Percentiles rank a stretch among this genome's conserved stretches.
These are phyloP conservation scores for Empidonax alnorum DNA, from an alignment of 2,113 vertebrate species.

Conservation along the genomic window DNA sequence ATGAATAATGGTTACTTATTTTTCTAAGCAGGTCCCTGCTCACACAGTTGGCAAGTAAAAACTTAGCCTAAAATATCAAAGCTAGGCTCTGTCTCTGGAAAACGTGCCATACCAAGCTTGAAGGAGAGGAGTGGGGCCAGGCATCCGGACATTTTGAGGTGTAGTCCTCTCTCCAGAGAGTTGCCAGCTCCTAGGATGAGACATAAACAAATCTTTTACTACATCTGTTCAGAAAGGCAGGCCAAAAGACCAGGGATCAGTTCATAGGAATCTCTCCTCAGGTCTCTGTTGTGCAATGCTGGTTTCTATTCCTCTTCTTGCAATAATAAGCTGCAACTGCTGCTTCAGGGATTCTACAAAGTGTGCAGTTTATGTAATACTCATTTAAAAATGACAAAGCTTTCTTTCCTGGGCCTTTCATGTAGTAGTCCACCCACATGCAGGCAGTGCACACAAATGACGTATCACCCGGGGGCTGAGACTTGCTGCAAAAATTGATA, in stretches of 20 bases:
- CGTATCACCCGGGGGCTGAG: slow-evolving; percentile 31
- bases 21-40: not conserved
- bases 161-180: not conserved
- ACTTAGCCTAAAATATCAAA: not conserved
- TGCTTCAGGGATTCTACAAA: slow-evolving; percentile 61
- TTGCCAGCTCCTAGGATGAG: not conserved
- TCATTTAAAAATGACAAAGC: slow-evolving; percentile 61
- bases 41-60: not conserved
- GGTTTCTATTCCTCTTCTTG: slow-evolving; percentile 49
- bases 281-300: slow-evolving; percentile 17
- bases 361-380: slow-evolving; percentile 54
- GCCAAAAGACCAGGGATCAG: not conserved
- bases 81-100: not conserved
- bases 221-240: not conserved
- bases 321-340: slow-evolving; percentile 32
- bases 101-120: not conserved
- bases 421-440: slow-evolving; percentile 62
- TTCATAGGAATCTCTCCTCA: not conserved
- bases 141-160: not conserved
- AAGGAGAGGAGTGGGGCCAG: not conserved
- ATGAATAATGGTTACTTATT: not conserved
- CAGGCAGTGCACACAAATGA: slow-evolving; percentile 47
- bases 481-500: slow-evolving; percentile 55
- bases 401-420: slow-evolving; percentile 62
- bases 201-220: not conserved